phyloP scores from a whole-genome alignment of 2,113 vertebrate species.

The Oxyruncus cristatus region DNA sequence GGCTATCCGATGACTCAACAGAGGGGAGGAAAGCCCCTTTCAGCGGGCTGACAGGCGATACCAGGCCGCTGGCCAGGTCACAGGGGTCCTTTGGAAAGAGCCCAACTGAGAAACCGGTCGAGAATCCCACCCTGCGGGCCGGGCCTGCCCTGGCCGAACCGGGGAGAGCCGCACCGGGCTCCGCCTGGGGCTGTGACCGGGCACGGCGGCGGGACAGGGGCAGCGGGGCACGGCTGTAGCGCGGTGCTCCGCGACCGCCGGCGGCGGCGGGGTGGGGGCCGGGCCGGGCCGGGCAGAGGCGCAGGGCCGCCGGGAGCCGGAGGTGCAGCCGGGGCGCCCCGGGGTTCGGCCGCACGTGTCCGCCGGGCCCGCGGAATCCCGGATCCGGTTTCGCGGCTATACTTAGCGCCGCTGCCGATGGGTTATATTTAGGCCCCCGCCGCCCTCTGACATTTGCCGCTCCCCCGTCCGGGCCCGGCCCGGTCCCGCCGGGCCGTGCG shows the following conservation, averaged over 20 bases:
- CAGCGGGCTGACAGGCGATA: accelerated
- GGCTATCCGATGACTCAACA: not conserved
- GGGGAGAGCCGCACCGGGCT: not conserved
- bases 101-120: not conserved
- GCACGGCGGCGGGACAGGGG: too few species aligned
- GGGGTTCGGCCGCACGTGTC: not conserved
- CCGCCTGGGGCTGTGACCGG: accelerated
- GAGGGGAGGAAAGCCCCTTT: not conserved
- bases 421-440: constrained; percentile 45
- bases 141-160: not conserved
- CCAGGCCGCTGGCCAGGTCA: not conserved
- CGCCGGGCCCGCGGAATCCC: not conserved
- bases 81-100: too few species aligned
- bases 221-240: too few species aligned
- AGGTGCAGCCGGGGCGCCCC: not conserved
- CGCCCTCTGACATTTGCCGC: constrained; percentile 61
- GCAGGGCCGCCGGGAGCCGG: too few species aligned
- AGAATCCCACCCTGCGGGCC: not conserved
- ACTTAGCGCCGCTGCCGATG: not conserved
- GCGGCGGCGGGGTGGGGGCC: accelerated
- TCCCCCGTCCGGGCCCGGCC: not conserved
- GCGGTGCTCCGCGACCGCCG: not conserved
- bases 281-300: not conserved
- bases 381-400: constrained; percentile 33
- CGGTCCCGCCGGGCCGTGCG: not conserved